Evolutionary conservation across 2,888 invertebrate genomes (phyloP).

Genomic region (Xiphydria camelus): DNA sequence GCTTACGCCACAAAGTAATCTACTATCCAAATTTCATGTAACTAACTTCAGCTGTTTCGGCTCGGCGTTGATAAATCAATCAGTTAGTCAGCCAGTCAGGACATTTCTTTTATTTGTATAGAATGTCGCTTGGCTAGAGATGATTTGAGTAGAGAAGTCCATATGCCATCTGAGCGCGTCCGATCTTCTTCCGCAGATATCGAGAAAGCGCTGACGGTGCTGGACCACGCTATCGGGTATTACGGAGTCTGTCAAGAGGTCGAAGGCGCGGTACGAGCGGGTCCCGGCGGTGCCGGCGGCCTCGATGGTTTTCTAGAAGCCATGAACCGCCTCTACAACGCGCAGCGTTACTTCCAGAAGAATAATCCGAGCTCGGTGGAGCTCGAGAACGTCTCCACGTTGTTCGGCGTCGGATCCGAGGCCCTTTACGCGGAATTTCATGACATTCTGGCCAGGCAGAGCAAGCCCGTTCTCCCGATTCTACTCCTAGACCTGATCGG

Average conservation of each 20-base stretch:
- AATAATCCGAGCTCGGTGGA: constrained; percentile 94
- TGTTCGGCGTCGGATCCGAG: constrained; percentile 82
- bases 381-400: constrained; percentile 82
- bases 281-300: constrained; percentile 66
- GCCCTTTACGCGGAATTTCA: constrained; percentile 88
- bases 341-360: constrained; percentile 88
- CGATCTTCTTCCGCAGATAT: constrained; percentile 69
- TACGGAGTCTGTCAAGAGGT: constrained; percentile 94
- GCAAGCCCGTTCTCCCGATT: constrained; percentile 83
- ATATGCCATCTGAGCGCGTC: not conserved
- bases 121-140: no score
- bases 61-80: no score
- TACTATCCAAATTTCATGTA: no score
- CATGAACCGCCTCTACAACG: constrained; percentile 81
- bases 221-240: constrained; percentile 93
- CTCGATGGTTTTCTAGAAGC: constrained; percentile 67
- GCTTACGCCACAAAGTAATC: no score
- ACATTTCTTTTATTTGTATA: no score
- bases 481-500: constrained; percentile 86
- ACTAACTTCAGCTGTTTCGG: no score
- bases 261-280: constrained; percentile 81
- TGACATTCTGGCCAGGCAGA: constrained; percentile 81
- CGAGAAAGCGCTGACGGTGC: constrained; percentile 81
- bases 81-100: no score
- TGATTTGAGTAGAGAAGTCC: not conserved